phyloP scores from a whole-genome alignment of 2,797 vertebrate species.

The Danio tinwini region DNA sequence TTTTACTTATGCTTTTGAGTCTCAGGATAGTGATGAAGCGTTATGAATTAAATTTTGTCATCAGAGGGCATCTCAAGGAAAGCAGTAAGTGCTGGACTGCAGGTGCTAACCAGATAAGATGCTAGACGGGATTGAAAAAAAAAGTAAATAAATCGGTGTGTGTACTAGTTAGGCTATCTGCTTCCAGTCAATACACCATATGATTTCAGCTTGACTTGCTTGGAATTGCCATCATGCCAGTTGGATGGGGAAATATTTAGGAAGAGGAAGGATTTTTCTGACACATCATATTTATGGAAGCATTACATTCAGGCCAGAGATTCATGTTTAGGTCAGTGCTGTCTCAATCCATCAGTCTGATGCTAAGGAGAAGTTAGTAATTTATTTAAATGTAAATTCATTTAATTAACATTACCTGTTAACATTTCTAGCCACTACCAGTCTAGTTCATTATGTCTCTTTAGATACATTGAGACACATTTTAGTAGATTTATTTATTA shows the following conservation, averaged over 20 bases:
- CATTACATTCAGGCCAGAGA: background rate
- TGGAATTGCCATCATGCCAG: slow-evolving; percentile 70
- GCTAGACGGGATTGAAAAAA: slow-evolving; percentile 53
- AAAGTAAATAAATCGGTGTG: slow-evolving; percentile 1
- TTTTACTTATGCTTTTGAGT: slow-evolving; percentile 8
- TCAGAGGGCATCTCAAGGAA: slow-evolving; percentile 25
- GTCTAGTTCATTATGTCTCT: too few species aligned
- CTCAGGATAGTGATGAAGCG: background rate
- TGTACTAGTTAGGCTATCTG: slow-evolving; percentile 63
- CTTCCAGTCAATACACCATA: slow-evolving; percentile 66
- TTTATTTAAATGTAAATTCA: background rate
- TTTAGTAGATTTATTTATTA: too few species aligned
- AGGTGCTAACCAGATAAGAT: slow-evolving; percentile 65
- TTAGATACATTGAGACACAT: too few species aligned
- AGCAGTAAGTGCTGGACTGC: slow-evolving; percentile 42
- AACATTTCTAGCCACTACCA: too few species aligned
- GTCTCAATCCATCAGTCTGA: slow-evolving; percentile 1
- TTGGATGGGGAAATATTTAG: slow-evolving; percentile 70
- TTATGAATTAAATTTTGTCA: slow-evolving; percentile 9
- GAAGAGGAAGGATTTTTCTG: slow-evolving; percentile 51
- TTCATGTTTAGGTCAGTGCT: slow-evolving; percentile 7
- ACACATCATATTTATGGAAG: background rate
- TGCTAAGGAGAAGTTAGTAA: slow-evolving; percentile 1
- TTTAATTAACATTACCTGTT: too few species aligned
- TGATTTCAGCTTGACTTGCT: slow-evolving; percentile 64